These are phyloP conservation scores for Oligia latruncula DNA, from an alignment of 2,888 invertebrate genomes.

Conservation along the genomic window DNA sequence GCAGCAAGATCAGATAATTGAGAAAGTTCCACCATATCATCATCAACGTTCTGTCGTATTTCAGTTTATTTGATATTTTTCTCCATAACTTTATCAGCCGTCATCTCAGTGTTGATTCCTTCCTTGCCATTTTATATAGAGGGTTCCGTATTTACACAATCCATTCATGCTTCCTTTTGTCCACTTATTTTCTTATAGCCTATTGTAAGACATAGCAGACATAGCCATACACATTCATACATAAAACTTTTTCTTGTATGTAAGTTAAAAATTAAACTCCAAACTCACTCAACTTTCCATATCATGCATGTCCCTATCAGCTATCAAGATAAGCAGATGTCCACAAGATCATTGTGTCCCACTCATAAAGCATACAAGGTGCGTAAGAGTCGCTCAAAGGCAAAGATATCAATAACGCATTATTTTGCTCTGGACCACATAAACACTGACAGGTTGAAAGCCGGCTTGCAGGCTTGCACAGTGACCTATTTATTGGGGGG, in stretches of 20 bases:
- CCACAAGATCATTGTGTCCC: slow-evolving; percentile 20
- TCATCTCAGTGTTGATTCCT: neutral
- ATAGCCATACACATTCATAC: neutral
- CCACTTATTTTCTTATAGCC: neutral
- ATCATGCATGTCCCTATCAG: slow-evolving; percentile 1
- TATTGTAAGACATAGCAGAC: no score
- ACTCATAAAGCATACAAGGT: slow-evolving; percentile 55
- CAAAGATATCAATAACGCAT: slow-evolving; percentile 53
- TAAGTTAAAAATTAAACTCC: neutral
- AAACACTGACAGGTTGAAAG: slow-evolving; percentile 45
- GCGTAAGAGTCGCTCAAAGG: slow-evolving; percentile 35
- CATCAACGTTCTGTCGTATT: neutral
- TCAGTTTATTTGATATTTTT: neutral
- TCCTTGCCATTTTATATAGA: neutral
- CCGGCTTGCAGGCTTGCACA: slow-evolving; percentile 2
- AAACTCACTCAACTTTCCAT: neutral
- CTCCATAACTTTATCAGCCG: neutral
- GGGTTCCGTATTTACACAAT: neutral
- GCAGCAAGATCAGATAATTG: neutral
- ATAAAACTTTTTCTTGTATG: neutral
- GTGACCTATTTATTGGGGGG: slow-evolving; percentile 50
- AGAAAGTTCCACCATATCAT: neutral
- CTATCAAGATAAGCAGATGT: slow-evolving; percentile 44
- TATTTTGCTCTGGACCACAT: slow-evolving; percentile 22
- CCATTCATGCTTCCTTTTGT: neutral